Base-by-base conservation (phyloP, 2,888 invertebrate species). In the Lepeophtheirus nordmannii region DNA sequence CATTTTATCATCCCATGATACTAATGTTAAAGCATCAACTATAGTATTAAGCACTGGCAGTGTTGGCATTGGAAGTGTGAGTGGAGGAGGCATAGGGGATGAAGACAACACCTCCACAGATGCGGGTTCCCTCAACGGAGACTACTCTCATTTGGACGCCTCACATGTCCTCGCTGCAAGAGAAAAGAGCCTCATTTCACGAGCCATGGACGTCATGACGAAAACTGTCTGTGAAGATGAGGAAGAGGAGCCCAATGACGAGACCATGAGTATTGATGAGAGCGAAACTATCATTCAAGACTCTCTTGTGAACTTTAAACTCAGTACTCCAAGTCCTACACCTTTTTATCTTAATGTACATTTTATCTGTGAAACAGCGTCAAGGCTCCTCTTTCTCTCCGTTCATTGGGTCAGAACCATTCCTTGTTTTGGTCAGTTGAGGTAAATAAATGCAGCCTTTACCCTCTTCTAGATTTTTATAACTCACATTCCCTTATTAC, bases 331-430 rank as follows among this genome's bases (percentile, higher is more conserved):
- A 5, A 82, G 83, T 30, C 83, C 89, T 9, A 85, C 89, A 71
- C 88, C 91, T 14, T 82, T 87, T n/a, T 89, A 88, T 77, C 82
- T 93, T 20, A 90, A 92, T 71, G 84, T 90, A 73, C 93, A 94
- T 78, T 93, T 89, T 73, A 88, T 90, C 63, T 96, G 93, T 78
- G 96, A 97, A 79, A 89, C 89, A 71, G 93, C 91, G 30, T 91
- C 94, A 1, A 79, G 96, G 62, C 81, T 97, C 66, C 81, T 97
- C 67, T 92, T 93, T 73, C 82, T 92, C 11, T 84, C 87, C 14
- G 86, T 93, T 67, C 86, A 93, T 73, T 96, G 94, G 91, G 83
- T 89, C 63, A 81, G 86, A 70, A 86, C 86, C 71, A 83, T 93
- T 71, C 85, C 87, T 37, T 86, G 85, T 58, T 91, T 89, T 74